A percentile compares a stretch with the other conserved stretches of the same genome.
These are phyloP conservation scores for Ruditapes philippinarum DNA, from an alignment of 1,140 invertebrate species.

Conservation along the genomic window DNA sequence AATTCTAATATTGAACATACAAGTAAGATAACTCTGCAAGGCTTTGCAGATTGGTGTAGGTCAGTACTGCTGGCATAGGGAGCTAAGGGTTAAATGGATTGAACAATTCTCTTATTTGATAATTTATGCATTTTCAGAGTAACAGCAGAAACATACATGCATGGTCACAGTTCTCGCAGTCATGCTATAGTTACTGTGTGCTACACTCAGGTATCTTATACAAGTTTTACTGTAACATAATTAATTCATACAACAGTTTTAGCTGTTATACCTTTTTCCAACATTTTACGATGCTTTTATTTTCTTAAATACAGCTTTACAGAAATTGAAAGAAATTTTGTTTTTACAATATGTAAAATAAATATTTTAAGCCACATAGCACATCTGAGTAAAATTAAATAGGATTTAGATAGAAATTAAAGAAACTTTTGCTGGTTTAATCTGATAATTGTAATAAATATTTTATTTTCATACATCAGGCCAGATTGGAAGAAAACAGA, in stretches of 20 bases:
- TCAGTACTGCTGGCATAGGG: no score
- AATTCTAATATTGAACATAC: background rate
- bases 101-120: background rate
- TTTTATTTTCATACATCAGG: slow-evolving; percentile 74
- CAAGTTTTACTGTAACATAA: no score
- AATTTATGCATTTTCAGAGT: slow-evolving; percentile 84
- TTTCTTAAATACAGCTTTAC: no score
- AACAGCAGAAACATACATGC: slow-evolving; percentile 90
- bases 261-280: no score
- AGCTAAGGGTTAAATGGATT: background rate
- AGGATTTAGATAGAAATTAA: no score
- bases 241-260: no score
- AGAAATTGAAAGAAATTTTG: no score
- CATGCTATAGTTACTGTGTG: slow-evolving; percentile 90
- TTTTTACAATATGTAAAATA: no score
- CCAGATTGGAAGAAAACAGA: slow-evolving; percentile 87
- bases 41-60: no score
- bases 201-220: slow-evolving; percentile 89
- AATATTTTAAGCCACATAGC: no score
- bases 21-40: background rate
- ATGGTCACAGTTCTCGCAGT: slow-evolving; percentile 89
- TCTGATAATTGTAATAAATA: background rate
- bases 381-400: no score
- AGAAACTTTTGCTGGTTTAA: background rate
- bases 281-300: no score